phyloP scores from a whole-genome alignment of 2,113 vertebrate species.

The Macrotus californicus region DNA sequence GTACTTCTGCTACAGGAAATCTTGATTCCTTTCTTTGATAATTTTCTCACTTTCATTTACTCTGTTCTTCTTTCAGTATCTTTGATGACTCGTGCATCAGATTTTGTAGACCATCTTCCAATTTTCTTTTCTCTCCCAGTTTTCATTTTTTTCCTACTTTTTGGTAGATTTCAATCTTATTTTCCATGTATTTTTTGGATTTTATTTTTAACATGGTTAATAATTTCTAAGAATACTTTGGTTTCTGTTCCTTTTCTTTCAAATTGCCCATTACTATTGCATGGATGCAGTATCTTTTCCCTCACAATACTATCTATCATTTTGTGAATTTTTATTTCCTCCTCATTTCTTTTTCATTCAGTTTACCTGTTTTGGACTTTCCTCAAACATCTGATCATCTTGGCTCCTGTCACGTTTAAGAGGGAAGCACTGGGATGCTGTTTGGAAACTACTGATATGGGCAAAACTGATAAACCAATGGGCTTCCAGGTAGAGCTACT shows the following conservation, averaged over 20 bases:
- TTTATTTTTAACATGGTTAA: slow-evolving; percentile 28
- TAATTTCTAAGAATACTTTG: background rate
- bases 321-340: background rate
- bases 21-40: background rate
- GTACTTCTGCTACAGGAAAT: background rate
- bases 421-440: background rate
- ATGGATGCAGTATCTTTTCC: background rate
- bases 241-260: background rate
- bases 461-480: background rate
- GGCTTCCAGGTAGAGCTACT: background rate
- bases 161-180: background rate
- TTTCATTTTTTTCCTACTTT: background rate
- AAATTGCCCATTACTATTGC: background rate
- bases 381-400: background rate
- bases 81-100: background rate
- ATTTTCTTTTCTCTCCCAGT: background rate
- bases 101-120: background rate
- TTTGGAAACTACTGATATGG: background rate
- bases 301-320: background rate
- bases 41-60: background rate
- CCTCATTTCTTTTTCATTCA: background rate
- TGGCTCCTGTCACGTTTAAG: background rate
- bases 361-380: background rate
- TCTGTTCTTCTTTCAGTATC: background rate
- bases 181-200: background rate